phyloP scores from a whole-genome alignment of 2,113 vertebrate species.

The Seriola quinqueradiata region DNA sequence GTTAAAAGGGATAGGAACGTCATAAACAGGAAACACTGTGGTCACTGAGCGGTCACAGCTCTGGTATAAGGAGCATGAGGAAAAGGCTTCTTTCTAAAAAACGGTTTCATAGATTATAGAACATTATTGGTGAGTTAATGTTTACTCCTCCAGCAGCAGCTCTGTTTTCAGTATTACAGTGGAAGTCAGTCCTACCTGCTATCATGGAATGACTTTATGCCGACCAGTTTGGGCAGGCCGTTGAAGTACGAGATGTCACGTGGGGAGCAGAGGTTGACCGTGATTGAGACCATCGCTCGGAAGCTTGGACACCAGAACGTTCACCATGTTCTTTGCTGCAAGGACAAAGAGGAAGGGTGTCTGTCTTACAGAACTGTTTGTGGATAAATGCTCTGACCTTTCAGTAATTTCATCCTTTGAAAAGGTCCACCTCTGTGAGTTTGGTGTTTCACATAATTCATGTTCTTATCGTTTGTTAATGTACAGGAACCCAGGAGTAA shows the following conservation, averaged over 20 bases:
- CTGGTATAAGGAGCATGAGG: not conserved
- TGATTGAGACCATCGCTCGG: slow-evolving; percentile 90
- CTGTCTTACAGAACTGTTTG: not conserved
- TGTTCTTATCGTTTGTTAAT: no score
- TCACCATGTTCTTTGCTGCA: slow-evolving; percentile 92
- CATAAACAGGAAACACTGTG: slow-evolving; percentile 13
- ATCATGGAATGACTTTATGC: slow-evolving; percentile 92
- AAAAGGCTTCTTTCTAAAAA: not conserved
- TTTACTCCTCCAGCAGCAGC: not conserved
- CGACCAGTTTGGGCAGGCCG: slow-evolving; percentile 92
- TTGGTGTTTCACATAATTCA: no score
- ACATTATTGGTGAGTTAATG: not conserved
- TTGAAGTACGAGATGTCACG: slow-evolving; percentile 93
- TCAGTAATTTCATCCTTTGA: not conserved
- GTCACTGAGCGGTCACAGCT: not conserved
- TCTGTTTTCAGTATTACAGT: not conserved
- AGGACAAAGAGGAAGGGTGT: slow-evolving; percentile 4
- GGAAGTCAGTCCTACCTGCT: slow-evolving; percentile 83
- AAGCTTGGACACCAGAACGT: slow-evolving; percentile 91
- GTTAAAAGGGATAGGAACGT: not conserved
- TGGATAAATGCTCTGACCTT: not conserved
- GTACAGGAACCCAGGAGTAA: no score
- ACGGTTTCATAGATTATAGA: no score
- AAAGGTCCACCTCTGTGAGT: not conserved
- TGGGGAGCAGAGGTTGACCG: no score